Percentiles rank a stretch among this genome's conserved stretches.
Evolutionary conservation across 2,113 vertebrate species (phyloP).

Genomic region (Hipposideros armiger): DNA sequence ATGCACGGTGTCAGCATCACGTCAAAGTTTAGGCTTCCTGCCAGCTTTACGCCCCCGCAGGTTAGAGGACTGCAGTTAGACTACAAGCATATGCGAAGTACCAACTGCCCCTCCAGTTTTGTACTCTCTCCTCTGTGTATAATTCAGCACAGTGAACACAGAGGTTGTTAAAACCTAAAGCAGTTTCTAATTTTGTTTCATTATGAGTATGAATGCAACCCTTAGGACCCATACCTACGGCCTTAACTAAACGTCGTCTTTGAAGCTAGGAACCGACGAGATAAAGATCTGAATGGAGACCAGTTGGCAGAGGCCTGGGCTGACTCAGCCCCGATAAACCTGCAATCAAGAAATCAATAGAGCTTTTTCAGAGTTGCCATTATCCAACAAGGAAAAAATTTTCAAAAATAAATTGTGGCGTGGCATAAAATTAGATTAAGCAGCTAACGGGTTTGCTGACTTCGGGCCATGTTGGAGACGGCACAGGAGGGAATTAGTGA

Average conservation of each 20-base stretch:
- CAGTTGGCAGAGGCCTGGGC: not conserved
- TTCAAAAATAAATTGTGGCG: conserved; percentile 71
- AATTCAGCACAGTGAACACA: not conserved
- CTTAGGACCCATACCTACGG: conserved; percentile 39
- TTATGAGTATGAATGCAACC: conserved; percentile 40
- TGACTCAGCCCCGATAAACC: conserved; percentile 69
- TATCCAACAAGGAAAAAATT: conserved; percentile 63
- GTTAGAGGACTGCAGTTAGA: not conserved
- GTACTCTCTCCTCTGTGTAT: not conserved
- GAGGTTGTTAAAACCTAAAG: conserved; percentile 50
- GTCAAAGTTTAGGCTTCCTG: not conserved
- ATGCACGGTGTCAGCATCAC: not conserved
- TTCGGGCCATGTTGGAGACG: not conserved
- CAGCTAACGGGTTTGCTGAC: conserved; percentile 72
- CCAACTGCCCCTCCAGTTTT: not conserved
- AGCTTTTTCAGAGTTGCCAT: conserved; percentile 65
- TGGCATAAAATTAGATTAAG: conserved; percentile 69
- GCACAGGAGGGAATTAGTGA: not conserved
- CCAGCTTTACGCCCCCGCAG: not conserved
- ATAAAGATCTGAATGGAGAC: conserved; percentile 71
- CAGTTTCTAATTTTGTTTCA: conserved; percentile 68
- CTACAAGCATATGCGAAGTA: not conserved
- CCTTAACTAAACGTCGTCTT: conserved; percentile 64
- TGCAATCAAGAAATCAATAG: conserved; percentile 72
- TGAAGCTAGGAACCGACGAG: conserved; percentile 38